phyloP scores from a whole-genome alignment of 2,113 vertebrate species.

The Calypte anna region DNA sequence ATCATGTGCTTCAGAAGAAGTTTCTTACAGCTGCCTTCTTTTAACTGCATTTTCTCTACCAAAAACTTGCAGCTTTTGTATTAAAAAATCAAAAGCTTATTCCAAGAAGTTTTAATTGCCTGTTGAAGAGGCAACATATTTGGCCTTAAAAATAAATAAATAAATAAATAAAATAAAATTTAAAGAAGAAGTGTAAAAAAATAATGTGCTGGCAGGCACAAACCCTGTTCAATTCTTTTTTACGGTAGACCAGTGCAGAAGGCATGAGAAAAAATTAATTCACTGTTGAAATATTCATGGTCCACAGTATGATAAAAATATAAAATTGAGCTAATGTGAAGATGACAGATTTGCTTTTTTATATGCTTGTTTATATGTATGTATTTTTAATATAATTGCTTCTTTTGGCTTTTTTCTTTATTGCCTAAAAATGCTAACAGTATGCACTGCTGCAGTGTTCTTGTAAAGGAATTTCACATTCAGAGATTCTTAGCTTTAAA shows the following conservation, averaged over 20 bases:
- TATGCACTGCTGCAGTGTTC: background rate
- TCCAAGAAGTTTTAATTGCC: background rate
- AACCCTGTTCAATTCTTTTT: background rate
- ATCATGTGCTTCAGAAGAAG: background rate
- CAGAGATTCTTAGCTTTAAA: background rate
- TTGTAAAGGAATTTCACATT: background rate
- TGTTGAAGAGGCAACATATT: background rate
- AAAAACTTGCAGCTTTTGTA: background rate
- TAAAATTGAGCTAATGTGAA: accelerated
- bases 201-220: background rate
- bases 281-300: background rate
- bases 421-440: background rate
- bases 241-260: background rate
- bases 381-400: background rate
- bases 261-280: background rate
- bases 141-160: background rate
- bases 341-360: background rate
- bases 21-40: background rate
- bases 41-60: background rate
- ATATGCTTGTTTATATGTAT: background rate
- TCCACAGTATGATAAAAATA: background rate
- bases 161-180: background rate
- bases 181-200: background rate
- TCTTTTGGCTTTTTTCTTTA: background rate
- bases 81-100: background rate